phyloP scores from a whole-genome alignment of 2,113 vertebrate species.

The Caranx melampygus region DNA sequence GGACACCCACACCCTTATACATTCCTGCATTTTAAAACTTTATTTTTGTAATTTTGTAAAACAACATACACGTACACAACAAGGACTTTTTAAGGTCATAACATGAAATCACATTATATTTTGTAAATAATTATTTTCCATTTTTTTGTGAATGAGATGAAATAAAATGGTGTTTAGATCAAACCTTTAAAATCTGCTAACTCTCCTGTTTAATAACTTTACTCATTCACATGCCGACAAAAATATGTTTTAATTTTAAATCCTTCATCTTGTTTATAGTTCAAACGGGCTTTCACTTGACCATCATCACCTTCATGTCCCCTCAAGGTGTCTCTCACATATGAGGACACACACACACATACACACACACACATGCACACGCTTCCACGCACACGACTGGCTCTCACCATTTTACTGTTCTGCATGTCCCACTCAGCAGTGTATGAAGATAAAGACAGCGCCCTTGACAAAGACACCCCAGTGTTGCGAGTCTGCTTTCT shows the following conservation, averaged over 20 bases:
- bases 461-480: conserved; percentile 67
- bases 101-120: neutral
- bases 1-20: neutral
- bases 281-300: conserved; percentile 58
- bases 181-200: conserved; percentile 8
- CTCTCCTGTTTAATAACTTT: neutral
- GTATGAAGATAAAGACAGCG: conserved; percentile 63
- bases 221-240: neutral
- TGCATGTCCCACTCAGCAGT: conserved; percentile 68
- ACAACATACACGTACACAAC: neutral
- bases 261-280: conserved; percentile 39
- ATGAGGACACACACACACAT: neutral
- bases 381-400: neutral
- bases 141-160: neutral
- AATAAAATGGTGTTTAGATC: neutral
- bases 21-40: neutral
- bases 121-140: neutral
- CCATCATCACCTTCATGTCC: conserved; percentile 67
- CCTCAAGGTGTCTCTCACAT: conserved; percentile 70
- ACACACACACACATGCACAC: neutral
- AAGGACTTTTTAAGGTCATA: neutral
- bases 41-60: neutral
- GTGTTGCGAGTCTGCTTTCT: conserved; percentile 31
- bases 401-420: conserved; percentile 57
- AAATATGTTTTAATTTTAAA: conserved; percentile 15